phyloP scores from a whole-genome alignment of 1,140 invertebrate species.

The Elymnias hypermnestra region DNA sequence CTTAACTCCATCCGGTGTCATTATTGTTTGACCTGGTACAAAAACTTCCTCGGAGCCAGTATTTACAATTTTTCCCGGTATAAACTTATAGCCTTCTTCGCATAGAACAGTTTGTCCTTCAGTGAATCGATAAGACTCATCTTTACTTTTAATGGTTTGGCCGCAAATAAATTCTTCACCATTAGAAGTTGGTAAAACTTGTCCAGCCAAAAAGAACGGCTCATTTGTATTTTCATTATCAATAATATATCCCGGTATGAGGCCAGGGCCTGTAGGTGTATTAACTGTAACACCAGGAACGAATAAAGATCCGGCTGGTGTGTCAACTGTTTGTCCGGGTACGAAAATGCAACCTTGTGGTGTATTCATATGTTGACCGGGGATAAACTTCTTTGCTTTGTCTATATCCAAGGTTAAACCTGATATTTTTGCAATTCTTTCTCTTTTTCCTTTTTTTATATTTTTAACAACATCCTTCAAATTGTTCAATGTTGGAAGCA shows the following conservation, averaged over 20 bases:
- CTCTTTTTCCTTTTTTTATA: conserved; percentile 78
- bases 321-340: conserved; percentile 84
- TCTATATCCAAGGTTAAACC: conserved; percentile 81
- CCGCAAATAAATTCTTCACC: conserved; percentile 81
- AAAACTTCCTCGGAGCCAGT: conserved; percentile 74
- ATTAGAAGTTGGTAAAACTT: conserved; percentile 78
- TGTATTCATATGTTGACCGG: conserved; percentile 83
- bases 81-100: conserved; percentile 80
- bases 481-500: conserved; percentile 79
- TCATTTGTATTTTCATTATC: conserved; percentile 77
- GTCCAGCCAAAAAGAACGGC: conserved; percentile 81
- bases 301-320: conserved; percentile 80
- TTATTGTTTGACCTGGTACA: conserved; percentile 83
- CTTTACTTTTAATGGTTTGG: conserved; percentile 79
- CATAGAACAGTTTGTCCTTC: conserved; percentile 81
- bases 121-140: conserved; percentile 78
- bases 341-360: conserved; percentile 82
- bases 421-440: conserved; percentile 78
- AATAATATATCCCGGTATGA: conserved; percentile 84
- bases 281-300: conserved; percentile 84
- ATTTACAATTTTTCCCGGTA: conserved; percentile 79
- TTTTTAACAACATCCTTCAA: conserved; percentile 80
- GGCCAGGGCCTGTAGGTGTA: conserved; percentile 79
- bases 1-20: conserved; percentile 76
- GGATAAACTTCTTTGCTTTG: conserved; percentile 80